Conservation (phyloP, 1,140 invertebrate species). For the Argopecten irradians region DNA sequence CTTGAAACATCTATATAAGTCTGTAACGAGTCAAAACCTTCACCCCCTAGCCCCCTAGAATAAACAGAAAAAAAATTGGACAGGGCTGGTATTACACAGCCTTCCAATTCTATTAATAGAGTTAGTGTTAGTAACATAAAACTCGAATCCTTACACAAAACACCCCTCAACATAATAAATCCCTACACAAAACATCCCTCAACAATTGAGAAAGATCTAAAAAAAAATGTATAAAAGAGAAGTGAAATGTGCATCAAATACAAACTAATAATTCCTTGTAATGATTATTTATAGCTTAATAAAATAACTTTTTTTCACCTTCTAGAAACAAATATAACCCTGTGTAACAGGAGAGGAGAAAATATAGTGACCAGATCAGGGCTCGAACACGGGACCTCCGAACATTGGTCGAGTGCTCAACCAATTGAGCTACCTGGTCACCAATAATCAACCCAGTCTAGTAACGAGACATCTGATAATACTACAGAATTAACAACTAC, state of each 20-base stretch:
- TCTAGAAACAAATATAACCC: too few relatives aligned
- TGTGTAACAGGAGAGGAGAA: too few relatives aligned
- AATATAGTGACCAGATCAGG: too few relatives aligned
- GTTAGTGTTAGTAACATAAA: slow-evolving; percentile 13
- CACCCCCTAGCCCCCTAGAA: slow-evolving; percentile 6
- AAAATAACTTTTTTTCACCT: too few relatives aligned
- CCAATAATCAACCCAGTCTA: too few relatives aligned
- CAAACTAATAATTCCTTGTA: background rate
- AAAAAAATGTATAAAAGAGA: background rate
- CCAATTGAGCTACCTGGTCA: too few relatives aligned
- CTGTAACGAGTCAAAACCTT: slow-evolving; percentile 12
- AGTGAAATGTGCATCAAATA: background rate
- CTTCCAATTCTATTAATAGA: background rate
- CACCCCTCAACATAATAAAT: background rate
- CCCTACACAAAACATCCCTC: background rate
- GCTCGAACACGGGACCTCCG: too few relatives aligned
- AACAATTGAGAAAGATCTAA: background rate
- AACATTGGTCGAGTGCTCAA: too few relatives aligned
- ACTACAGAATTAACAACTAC: background rate
- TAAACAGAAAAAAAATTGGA: slow-evolving; percentile 7
- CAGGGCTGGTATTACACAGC: background rate
- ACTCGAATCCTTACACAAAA: background rate
- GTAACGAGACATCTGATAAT: too few relatives aligned
- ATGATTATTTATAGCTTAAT: too few relatives aligned
- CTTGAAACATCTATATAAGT: slow-evolving; percentile 9